Percentiles rank a stretch among this genome's conserved stretches.
These are phyloP conservation scores for Unio pictorum DNA, from an alignment of 2,888 invertebrate species.

Conservation along the genomic window DNA sequence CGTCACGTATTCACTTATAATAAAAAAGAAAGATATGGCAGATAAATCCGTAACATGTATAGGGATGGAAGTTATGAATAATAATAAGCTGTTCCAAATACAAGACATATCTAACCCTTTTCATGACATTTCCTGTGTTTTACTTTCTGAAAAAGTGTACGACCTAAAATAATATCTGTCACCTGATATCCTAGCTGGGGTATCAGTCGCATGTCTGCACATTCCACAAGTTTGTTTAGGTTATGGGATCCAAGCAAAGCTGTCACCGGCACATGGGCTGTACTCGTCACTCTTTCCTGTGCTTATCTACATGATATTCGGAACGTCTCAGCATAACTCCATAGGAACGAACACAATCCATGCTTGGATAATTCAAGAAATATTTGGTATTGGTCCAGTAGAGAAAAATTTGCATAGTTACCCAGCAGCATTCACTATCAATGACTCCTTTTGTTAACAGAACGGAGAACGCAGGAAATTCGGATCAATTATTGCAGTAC, in stretches of 20 bases:
- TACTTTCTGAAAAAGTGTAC: slow-evolving; percentile 31
- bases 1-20: too few relatives aligned
- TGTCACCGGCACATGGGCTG: slow-evolving; percentile 51
- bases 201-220: slow-evolving; percentile 58
- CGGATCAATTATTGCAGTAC: too few relatives aligned
- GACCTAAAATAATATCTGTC: slow-evolving; percentile 36
- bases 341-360: slow-evolving; percentile 54
- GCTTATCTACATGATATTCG: slow-evolving; percentile 51
- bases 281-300: slow-evolving; percentile 53
- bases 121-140: slow-evolving; percentile 17
- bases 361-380: too few relatives aligned
- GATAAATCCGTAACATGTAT: too few relatives aligned
- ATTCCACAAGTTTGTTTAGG: slow-evolving; percentile 57
- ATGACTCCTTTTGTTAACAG: too few relatives aligned
- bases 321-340: slow-evolving; percentile 47
- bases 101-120: background rate
- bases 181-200: slow-evolving; percentile 50
- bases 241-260: slow-evolving; percentile 46
- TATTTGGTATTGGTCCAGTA: too few relatives aligned
- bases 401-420: too few relatives aligned
- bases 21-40: too few relatives aligned
- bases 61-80: too few relatives aligned
- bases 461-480: too few relatives aligned
- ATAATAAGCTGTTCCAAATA: too few relatives aligned
- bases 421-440: too few relatives aligned